Percentiles rank a stretch among this genome's conserved stretches.
These are phyloP conservation scores for Catharus fuscescens DNA, from an alignment of 2,113 vertebrate species.

Conservation along the genomic window DNA sequence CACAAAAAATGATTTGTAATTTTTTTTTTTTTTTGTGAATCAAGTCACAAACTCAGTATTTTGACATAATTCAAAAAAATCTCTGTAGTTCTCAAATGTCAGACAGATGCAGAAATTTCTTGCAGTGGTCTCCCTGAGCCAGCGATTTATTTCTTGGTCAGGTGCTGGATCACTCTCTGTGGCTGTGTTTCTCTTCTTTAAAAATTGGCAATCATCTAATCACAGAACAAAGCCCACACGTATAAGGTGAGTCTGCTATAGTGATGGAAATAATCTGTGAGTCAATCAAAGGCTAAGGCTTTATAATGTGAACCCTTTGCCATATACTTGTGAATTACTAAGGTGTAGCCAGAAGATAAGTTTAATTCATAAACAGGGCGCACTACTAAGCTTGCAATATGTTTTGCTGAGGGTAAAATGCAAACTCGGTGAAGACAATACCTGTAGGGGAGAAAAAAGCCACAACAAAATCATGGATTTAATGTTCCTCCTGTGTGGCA, in stretches of 20 bases:
- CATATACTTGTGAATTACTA: not conserved
- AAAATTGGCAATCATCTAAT: not conserved
- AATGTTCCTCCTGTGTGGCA: not conserved
- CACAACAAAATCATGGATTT: not conserved
- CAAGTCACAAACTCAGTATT: not conserved
- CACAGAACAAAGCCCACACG: accelerated
- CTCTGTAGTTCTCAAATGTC: not conserved
- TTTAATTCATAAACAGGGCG: not conserved
- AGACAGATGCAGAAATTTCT: not conserved
- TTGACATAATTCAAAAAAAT: not conserved
- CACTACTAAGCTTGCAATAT: not conserved
- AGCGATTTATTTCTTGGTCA: not conserved
- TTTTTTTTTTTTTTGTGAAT: not conserved
- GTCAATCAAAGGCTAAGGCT: not conserved
- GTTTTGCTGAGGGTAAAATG: not conserved
- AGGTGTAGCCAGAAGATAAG: not conserved
- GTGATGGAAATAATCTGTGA: not conserved
- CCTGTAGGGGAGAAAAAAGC: not conserved
- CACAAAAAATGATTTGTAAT: not conserved
- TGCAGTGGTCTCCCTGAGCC: not conserved
- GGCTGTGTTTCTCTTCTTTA: not conserved
- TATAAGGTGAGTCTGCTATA: not conserved
- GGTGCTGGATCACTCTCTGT: not conserved
- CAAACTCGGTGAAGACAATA: not conserved
- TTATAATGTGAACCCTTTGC: not conserved